Evolutionary conservation across 1,140 invertebrate genomes (phyloP), one percentile per base, ranked within the genome.

Genomic region (Uloborus diversus): DNA sequence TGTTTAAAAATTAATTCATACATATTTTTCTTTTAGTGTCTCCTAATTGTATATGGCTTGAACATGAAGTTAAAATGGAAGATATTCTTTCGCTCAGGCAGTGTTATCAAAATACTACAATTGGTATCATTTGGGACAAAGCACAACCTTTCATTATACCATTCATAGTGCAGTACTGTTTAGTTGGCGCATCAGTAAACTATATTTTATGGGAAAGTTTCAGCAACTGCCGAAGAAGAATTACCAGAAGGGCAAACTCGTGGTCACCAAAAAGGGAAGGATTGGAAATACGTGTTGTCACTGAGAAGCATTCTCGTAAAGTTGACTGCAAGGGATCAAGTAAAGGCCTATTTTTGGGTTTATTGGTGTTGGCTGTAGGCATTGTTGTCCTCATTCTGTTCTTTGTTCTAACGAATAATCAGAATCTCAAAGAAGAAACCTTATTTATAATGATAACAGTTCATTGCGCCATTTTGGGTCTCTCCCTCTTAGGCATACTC

Each of bases 351-450:
- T 91, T 91, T 76, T 84, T 91, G 1, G 90, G 90, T 0, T 87
- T 91, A 3, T 85, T 91, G 0, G 90, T 89, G 56, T 86, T 91
- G 76, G 90, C 91, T 1, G 88, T 89, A 3, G 89, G 89, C 0
- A 90, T 91, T 30, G 89, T 91, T 0, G 88, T 91, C 14, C 88
- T 91, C 11, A 88, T 91, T n/a, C 90, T 91, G 20, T 91, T 91
- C 83, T 87, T 91, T 33, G 90, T 91, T 5, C 89, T 91, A 37
- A 89, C 90, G 56, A 89, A 90, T 53, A 88, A 90, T 68, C 85
- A 86, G 20, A 88, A 89, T 62, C 90, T 91, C 37, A 88, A 56
- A 68, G 86, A 9, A 71, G 86, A 73, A 86, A 88, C 86, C 23
- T 83, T 88, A 51, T 86, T 87, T 14, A 83, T 82, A 42, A 83